Base-by-base conservation (phyloP, 2,888 invertebrate species). In the Isotomurus palustris region DNA sequence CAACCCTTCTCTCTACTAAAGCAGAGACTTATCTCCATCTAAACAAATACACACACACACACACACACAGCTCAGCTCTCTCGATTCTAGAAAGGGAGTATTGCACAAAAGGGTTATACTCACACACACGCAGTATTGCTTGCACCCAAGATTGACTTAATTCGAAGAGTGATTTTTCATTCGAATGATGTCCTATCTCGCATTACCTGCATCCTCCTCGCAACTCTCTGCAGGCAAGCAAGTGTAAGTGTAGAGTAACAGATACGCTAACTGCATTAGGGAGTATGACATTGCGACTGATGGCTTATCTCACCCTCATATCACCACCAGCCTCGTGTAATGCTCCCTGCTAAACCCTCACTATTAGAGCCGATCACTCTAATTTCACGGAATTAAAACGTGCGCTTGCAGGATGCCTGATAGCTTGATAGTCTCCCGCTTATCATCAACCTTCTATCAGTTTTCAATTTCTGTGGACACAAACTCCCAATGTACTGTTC, bases 241-340 rank as follows among this genome's bases (percentile, higher is more conserved):
- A 38, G 17, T 17, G 38, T 38, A 17, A 38, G 14, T 32, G n/a
- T 14, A 8, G 38, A 14, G 38, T 5, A n/a, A 38, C 19, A 38
- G 5, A 14, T n/a, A n/a, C 22, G 24, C 12, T 24, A 19, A 43
- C 4, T 5, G 19, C 6, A 43, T 8, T 22, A 12, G 14, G 43
- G 22, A 43, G 22, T 12, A 24, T 19, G 32, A 8, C 41, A 47
- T 28, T 29, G 47, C 47, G 19, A 47, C 28, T 47, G 29, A n/a
- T 28, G 28, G 28, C 44, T 61, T 61, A 61, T 61, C 61, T 54
- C 48, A 27, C 44, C 48, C 53, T 48, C 52, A 54, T 57, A 61
- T 61, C 61, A 25, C 52, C 24, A 45, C 48, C 24, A 47, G 19
- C 27, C 29, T 47, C 8, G 19, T 44, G 6, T 44, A 8, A 44